Evolutionary conservation across 2,113 vertebrate genomes (phyloP).

Genomic region (Rousettus leschenaultii): DNA sequence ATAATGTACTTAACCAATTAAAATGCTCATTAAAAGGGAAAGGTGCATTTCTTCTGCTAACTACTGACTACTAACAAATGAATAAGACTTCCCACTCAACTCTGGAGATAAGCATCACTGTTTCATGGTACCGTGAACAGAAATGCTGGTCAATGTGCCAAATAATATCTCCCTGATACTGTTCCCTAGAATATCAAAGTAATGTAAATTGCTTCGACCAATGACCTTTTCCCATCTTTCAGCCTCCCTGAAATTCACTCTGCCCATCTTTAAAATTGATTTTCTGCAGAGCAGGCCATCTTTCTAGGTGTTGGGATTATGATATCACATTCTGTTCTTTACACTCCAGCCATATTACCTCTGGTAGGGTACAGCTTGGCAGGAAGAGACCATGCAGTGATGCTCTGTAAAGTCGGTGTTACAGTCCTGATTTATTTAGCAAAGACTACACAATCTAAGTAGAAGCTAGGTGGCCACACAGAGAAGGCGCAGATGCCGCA

Average conservation of each 20-base stretch:
- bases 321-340: background rate
- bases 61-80: background rate
- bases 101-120: background rate
- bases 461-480: background rate
- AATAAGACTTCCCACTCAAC: background rate
- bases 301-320: background rate
- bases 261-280: background rate
- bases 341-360: background rate
- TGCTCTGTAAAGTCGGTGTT: background rate
- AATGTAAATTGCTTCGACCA: background rate
- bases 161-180: background rate
- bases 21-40: constrained; percentile 21
- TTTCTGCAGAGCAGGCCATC: background rate
- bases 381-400: background rate
- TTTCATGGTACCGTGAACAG: background rate
- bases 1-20: constrained; percentile 30
- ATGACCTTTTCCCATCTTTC: background rate
- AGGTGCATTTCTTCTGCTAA: constrained; percentile 19
- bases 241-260: background rate
- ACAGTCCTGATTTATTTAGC: background rate
- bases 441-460: background rate
- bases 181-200: background rate
- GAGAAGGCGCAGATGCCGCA: background rate
- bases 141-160: background rate
- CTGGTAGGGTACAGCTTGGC: background rate